These are phyloP conservation scores for Notothenia rossii DNA, from an alignment of 2,113 vertebrate species.

Conservation along the genomic window DNA sequence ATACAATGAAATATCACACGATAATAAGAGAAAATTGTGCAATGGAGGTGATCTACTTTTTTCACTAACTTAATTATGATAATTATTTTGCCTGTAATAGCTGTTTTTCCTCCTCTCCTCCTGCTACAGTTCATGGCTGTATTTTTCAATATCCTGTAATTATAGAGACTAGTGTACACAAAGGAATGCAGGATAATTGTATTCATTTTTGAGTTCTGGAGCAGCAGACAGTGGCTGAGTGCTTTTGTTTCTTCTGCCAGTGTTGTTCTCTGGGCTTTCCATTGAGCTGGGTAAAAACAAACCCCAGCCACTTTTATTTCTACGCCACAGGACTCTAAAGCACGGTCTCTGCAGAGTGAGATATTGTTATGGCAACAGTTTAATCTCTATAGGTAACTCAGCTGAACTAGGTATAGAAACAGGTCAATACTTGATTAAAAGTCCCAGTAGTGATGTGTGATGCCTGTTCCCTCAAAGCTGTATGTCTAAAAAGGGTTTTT, in stretches of 20 bases:
- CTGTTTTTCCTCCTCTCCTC: too few relatives aligned
- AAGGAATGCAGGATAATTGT: background rate
- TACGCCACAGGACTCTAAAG: conserved; percentile 18
- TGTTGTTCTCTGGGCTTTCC: conserved; percentile 55
- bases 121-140: background rate
- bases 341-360: conserved; percentile 25
- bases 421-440: conserved; percentile 22
- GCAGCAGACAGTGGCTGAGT: conserved; percentile 8
- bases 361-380: conserved; percentile 50
- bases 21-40: too few relatives aligned
- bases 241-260: conserved; percentile 21
- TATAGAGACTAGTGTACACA: background rate
- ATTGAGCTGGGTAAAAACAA: conserved; percentile 55
- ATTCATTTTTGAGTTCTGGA: background rate
- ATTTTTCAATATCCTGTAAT: background rate
- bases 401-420: background rate
- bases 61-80: too few relatives aligned
- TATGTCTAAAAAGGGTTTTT: conserved; percentile 8
- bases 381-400: conserved; percentile 23
- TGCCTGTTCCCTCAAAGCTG: background rate
- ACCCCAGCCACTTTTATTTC: conserved; percentile 9
- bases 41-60: too few relatives aligned
- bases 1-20: too few relatives aligned
- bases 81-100: too few relatives aligned
- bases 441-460: conserved; percentile 3